phyloP scores from a whole-genome alignment of 2,113 vertebrate species.

The Poeciliopsis turrubarensis region DNA sequence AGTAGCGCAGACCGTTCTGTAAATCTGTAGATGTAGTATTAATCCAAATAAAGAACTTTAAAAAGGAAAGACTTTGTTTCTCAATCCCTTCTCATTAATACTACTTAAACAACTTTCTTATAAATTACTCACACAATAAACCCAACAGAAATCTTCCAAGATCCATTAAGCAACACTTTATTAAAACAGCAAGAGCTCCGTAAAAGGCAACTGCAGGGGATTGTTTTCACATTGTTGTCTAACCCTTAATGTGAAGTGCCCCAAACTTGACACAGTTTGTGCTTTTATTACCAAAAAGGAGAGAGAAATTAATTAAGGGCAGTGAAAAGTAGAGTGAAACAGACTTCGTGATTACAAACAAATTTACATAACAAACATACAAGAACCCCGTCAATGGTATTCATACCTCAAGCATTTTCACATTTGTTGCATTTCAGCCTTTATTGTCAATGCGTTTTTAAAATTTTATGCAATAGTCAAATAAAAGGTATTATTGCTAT shows the following conservation, averaged over 20 bases:
- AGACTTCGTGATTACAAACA: neutral
- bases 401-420: neutral
- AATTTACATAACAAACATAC: neutral
- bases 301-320: neutral
- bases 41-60: too few species aligned
- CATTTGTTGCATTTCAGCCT: neutral
- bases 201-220: neutral
- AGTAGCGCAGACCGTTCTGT: neutral
- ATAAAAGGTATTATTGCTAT: neutral
- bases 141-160: neutral
- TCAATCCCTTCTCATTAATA: neutral
- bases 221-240: neutral
- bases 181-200: neutral
- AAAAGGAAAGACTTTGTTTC: neutral
- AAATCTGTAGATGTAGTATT: neutral
- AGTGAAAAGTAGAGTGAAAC: neutral
- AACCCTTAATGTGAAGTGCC: neutral
- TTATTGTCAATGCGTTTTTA: neutral
- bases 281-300: neutral
- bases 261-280: neutral
- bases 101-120: neutral
- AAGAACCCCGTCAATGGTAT: neutral
- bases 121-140: neutral
- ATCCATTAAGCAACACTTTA: constrained; percentile 1
- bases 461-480: neutral